A percentile compares a stretch with the other conserved stretches of the same genome.
These are phyloP conservation scores for Pygoscelis antarcticus DNA, from an alignment of 2,113 vertebrate species.

Conservation along the genomic window DNA sequence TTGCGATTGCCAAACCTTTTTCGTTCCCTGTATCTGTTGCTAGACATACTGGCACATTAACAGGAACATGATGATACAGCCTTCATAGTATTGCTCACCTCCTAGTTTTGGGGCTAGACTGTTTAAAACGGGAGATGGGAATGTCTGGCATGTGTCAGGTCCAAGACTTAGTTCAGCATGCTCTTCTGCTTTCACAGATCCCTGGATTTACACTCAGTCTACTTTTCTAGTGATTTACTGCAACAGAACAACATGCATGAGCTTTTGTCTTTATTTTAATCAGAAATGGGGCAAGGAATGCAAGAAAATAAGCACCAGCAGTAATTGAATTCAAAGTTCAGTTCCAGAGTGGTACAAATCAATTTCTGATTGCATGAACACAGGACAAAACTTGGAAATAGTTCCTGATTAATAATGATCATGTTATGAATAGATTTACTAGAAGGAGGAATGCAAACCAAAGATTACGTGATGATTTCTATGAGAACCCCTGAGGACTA, in stretches of 20 bases:
- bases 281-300: not conserved
- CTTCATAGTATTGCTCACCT: not conserved
- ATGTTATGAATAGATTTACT: slow-evolving; percentile 10
- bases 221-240: not conserved
- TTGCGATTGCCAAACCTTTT: not conserved
- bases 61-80: not conserved
- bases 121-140: not conserved
- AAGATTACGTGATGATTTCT: not conserved
- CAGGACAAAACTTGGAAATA: slow-evolving; percentile 10
- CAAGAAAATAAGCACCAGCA: not conserved
- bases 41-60: not conserved
- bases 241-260: not conserved
- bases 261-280: not conserved
- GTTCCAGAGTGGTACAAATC: not conserved
- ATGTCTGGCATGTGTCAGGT: not conserved
- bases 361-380: slow-evolving; percentile 47
- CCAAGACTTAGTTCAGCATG: not conserved
- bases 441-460: slow-evolving; percentile 10
- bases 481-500: not conserved
- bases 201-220: not conserved
- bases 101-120: not conserved
- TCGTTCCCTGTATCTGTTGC: not conserved
- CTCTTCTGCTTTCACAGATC: not conserved
- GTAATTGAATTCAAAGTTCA: not conserved
- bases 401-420: slow-evolving; percentile 19